Evolutionary conservation across 2,113 vertebrate genomes (phyloP).

Genomic region (Cochlearius cochlearius): DNA sequence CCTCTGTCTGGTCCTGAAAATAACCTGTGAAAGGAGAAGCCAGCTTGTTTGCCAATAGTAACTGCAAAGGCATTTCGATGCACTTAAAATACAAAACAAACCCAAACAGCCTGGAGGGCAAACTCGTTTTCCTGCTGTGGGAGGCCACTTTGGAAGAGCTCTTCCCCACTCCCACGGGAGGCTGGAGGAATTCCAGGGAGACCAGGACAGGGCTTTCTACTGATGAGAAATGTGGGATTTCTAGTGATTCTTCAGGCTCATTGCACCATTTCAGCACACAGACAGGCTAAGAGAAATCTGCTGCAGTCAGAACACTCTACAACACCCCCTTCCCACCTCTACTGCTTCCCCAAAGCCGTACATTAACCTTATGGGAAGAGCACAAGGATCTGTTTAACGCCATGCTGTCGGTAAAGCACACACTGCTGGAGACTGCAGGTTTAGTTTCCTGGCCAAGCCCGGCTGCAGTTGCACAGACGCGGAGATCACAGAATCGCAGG

Average conservation of each 20-base stretch:
- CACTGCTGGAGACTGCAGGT: background rate
- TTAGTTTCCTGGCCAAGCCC: background rate
- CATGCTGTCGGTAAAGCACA: fast-evolving
- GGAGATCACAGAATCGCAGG: background rate
- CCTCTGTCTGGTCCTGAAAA: background rate
- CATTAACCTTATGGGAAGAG: fast-evolving
- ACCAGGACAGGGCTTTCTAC: background rate
- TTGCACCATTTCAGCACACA: background rate
- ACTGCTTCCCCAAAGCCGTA: background rate
- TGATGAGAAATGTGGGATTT: background rate
- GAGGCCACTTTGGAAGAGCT: background rate
- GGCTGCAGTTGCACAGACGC: background rate
- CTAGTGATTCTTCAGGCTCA: background rate
- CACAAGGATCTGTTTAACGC: background rate
- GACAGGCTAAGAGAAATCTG: background rate
- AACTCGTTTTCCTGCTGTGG: background rate
- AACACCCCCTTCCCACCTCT: background rate
- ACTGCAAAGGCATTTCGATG: background rate
- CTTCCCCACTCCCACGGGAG: background rate
- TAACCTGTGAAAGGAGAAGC: background rate
- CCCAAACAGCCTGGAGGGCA: background rate
- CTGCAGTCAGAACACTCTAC: background rate
- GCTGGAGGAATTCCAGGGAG: background rate
- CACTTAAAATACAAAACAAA: background rate
- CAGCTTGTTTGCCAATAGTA: background rate